Base-by-base conservation (phyloP, 2,113 vertebrate genomes). In the Chloropsis cyanopogon region DNA sequence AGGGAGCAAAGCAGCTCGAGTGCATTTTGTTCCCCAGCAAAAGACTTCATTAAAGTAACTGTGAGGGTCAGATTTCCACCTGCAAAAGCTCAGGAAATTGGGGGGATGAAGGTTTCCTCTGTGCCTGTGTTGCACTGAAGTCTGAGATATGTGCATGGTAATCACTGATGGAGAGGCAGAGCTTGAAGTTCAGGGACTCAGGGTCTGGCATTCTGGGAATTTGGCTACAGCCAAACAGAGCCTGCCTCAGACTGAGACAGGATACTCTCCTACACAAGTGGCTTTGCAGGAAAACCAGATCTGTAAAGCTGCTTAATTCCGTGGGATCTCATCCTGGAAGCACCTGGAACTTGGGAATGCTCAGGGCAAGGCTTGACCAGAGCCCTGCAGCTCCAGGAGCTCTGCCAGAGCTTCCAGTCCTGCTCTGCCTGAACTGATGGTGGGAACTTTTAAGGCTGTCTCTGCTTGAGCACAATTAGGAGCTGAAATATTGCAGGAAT, bases 401-500 rank as follows among this genome's bases (percentile, higher is more conserved):
- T 73, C 35, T 31, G 46, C 25, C 28, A 63, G 59, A 64, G 1
- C 1, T 39, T 57, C 26, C 26, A 11, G 50, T 56, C 26, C 61
- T 35, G 35, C 87, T 91, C 82, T 1, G 29, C 70, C 75, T 50
- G 42, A 88, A 88, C 10, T 20, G 52, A 90, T 39, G 57, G 35
- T 41, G 64, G 59, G 78, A 91, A 88, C 64, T 91, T 70, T 75
- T 69, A 71, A 79, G 81, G 59, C 84, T 91, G 37, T 59, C 88
- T 96, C 88, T 70, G 68, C 86, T 82, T 22, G 70, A 88, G 90
- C 64, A 75, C 86, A 94, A 92, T 96, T 95, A 96, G 90, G 78
- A 90, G 75, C 59, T 96, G 93, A 97, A 95, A 91, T 96, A 95
- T 66, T 85, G 66, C 90, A 33, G 80, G 95, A 92, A 91, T 97